phyloP scores from a whole-genome alignment of 2,888 invertebrate species.

The Dolichomitus sp. region DNA sequence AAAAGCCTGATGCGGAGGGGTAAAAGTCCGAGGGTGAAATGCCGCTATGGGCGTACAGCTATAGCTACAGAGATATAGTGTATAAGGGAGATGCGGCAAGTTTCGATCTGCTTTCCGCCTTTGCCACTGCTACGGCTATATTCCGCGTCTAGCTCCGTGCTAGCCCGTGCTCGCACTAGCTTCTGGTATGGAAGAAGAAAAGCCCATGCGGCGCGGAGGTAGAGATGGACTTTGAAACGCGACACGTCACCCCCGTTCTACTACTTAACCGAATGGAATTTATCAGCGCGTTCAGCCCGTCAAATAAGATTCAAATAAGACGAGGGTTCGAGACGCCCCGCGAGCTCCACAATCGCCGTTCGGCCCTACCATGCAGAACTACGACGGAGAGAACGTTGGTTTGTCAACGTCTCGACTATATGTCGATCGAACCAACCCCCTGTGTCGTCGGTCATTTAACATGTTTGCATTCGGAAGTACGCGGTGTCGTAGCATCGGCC shows the following conservation, averaged over 20 bases:
- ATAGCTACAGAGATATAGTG: not conserved
- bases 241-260: constrained; percentile 72
- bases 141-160: not conserved
- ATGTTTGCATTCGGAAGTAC: constrained; percentile 55
- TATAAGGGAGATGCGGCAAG: constrained; percentile 26
- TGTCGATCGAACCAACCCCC: constrained; percentile 11
- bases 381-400: not conserved
- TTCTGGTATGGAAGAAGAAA: constrained; percentile 12
- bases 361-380: not conserved
- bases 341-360: constrained; percentile 17
- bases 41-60: constrained; percentile 6
- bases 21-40: constrained; percentile 50
- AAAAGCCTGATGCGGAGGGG: constrained; percentile 47
- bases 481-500: constrained; percentile 11
- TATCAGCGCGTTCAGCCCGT: constrained; percentile 77
- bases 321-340: constrained; percentile 65
- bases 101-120: constrained; percentile 45
- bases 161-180: not conserved
- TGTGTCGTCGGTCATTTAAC: constrained; percentile 51
- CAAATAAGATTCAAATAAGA: constrained; percentile 81
- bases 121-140: constrained; percentile 17
- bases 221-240: constrained; percentile 68
- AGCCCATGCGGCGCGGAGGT: constrained; percentile 23
- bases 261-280: constrained; percentile 81
- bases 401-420: constrained; percentile 6